Base-by-base conservation (phyloP, 2,888 invertebrate species). In the Ennomos erosarius region DNA sequence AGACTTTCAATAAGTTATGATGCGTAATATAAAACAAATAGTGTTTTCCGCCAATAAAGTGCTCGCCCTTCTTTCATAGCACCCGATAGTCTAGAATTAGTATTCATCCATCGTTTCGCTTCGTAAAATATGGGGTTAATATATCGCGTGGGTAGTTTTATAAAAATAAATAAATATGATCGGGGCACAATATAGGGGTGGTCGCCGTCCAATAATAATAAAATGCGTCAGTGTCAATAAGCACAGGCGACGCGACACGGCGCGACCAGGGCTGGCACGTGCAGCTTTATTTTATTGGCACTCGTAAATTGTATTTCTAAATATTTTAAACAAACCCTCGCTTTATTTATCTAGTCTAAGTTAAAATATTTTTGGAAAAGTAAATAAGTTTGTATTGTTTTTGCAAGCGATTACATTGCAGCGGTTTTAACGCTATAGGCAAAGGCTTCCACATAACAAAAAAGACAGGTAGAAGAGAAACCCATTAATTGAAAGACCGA, bases 121-220 rank as follows among this genome's bases (percentile, higher is more conserved):
- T n/a, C 54, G 56, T 68, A 64, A 68, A 60, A 68, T 68, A 68
- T 64, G 65, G 58, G 65, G 65, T 65, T 62, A 65, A 68, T 65
- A 68, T 62, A 64, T 68, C 62, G 59, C 59, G 63, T 40, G 55
- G 35, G 55, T 55, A 50, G 50, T 68, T 68, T 68, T 64, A 64
- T 64, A 65, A 65, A 62, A 65, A 68, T 65, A 65, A 64, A 65
- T 65, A 68, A 65, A 68, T 64, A 65, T 68, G 65, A 65, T 48
- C 55, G 51, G 58, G 60, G 61, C 59, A 59, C 64, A 61, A 60
- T 61, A 52, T 55, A 52, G 34, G 53, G 56, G 57, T 37, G 59
- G 38, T 35, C 37, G 52, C 36, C 36, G 39, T 38, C 52, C 65
- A 65, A 68, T 68, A 65, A 38, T 64, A 66, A 66, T 65, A 64